Evolutionary conservation across 2,113 vertebrate genomes (phyloP), one percentile per base, ranked within the genome.

Genomic region (Leucosticte australis): DNA sequence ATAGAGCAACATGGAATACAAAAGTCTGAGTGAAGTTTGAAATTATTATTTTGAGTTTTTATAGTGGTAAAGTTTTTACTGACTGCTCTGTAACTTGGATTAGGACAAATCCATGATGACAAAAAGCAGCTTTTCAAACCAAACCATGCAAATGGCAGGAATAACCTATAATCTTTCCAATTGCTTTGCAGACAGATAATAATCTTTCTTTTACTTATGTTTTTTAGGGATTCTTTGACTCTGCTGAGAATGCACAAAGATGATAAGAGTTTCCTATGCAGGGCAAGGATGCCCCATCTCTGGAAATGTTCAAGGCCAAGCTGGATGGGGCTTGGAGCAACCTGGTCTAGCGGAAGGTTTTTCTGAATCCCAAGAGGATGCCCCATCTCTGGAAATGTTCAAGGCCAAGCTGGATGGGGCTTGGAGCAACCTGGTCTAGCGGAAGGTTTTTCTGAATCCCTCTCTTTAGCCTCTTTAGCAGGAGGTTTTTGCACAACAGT

Each of bases 241-340:
- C 74, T 30, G 3, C 4, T 21, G 42, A 60, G 50, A n/a, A 37
- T 0, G 1, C 33, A 13, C 10, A 5, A 28, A 65, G 57, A 20
- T 8, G 7, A 18, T 0, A 4, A 44, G 14, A 7, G 22, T 42
- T 49, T 42, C n/a, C 50, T 5, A 10, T 13, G 2, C 9, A 13
- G n/a, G 33, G 6, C 15, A 67, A 17, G 15, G 17, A 9, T 5
- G 11, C 20, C 26, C 30, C 47, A 41, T 70, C 9, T 8, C 27
- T 60, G 24, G 13, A 53, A 83, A n/a, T 57, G n/a, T 35, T n/a
- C n/a, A 26, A 60, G 39, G 70, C 69, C n/a, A 60, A 46, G n/a
- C 1, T 47, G 53, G 47, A 41, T 2, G 2, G 22, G 13, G 30
- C 53, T n/a, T 60, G n/a, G 39, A 60, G 39, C 11, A 60, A 26